A percentile compares a stretch with the other conserved stretches of the same genome.
Conservation (phyloP, 2,797 vertebrate genomes). For the Danio kyathit region DNA sequence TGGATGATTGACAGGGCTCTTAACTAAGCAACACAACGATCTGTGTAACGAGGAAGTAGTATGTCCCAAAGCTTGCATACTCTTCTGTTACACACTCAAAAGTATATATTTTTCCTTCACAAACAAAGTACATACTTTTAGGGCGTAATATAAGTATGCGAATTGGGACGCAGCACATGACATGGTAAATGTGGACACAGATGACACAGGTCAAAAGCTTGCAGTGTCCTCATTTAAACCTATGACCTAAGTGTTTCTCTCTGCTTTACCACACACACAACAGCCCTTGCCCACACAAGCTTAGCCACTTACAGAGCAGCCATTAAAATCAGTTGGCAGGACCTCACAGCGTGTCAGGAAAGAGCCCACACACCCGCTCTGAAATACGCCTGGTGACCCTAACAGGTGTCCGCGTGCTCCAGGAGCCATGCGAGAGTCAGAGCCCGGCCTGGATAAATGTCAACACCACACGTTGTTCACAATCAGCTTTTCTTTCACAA, state of each 20-base stretch:
- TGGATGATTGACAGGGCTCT: too few species aligned
- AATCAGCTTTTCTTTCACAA: background rate
- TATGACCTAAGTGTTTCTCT: slow-evolving; percentile 49
- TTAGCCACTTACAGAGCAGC: slow-evolving; percentile 6
- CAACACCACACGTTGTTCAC: background rate
- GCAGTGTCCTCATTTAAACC: slow-evolving; percentile 66
- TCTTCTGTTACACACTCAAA: too few species aligned
- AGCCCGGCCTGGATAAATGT: slow-evolving; percentile 24
- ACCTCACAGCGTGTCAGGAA: slow-evolving; percentile 55
- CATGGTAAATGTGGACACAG: slow-evolving; percentile 45
- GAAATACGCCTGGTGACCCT: slow-evolving; percentile 61
- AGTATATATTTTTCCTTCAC: too few species aligned
- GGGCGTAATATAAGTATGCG: too few species aligned
- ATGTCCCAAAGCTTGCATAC: too few species aligned
- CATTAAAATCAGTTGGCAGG: slow-evolving; percentile 48
- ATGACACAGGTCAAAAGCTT: slow-evolving; percentile 54
- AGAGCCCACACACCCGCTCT: slow-evolving; percentile 51
- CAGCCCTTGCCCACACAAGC: slow-evolving; percentile 10
- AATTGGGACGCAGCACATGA: too few species aligned
- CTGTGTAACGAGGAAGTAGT: too few species aligned
- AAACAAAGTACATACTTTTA: too few species aligned
- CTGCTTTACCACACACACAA: slow-evolving; percentile 50
- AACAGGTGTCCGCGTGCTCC: slow-evolving; percentile 64
- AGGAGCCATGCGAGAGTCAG: slow-evolving; percentile 18
- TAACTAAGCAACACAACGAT: too few species aligned